phyloP scores from a whole-genome alignment of 2,113 vertebrate species.

The Callospermophilus lateralis region DNA sequence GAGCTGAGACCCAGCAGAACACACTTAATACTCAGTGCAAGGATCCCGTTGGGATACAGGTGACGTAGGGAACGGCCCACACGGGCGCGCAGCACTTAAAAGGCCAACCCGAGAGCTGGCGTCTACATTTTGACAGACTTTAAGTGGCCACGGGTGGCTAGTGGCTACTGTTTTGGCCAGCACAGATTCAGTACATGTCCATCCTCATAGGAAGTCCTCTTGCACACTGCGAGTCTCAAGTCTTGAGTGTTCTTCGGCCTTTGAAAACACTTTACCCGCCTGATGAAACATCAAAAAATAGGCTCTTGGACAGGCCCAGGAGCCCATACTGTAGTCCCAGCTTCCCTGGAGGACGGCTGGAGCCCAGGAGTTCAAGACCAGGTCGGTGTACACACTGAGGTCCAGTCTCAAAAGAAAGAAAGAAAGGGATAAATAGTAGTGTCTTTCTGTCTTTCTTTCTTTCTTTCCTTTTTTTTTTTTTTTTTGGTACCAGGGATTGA shows the following conservation, averaged over 20 bases:
- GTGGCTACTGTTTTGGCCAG: neutral
- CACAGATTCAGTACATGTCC: neutral
- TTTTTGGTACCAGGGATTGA: too few species aligned
- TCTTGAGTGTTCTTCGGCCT: neutral
- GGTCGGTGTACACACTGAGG: too few species aligned
- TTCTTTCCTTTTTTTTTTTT: too few species aligned
- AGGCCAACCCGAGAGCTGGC: neutral
- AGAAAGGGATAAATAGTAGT: too few species aligned
- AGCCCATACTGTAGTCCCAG: too few species aligned
- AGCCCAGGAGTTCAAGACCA: too few species aligned
- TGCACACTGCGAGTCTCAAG: neutral
- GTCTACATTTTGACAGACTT: neutral
- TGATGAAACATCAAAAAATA: constrained; percentile 14
- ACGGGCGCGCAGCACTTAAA: neutral
- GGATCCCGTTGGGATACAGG: too few species aligned
- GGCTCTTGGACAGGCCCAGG: too few species aligned
- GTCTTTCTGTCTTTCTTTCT: too few species aligned
- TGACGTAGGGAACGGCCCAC: neutral
- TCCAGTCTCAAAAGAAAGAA: too few species aligned
- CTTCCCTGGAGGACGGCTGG: too few species aligned
- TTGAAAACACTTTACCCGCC: constrained; percentile 23
- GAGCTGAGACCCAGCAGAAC: neutral
- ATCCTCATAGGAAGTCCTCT: neutral
- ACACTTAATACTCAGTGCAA: too few species aligned
- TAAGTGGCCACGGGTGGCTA: neutral